These are phyloP conservation scores for Myathropa florea DNA, from an alignment of 2,888 invertebrate genomes.

Conservation along the genomic window DNA sequence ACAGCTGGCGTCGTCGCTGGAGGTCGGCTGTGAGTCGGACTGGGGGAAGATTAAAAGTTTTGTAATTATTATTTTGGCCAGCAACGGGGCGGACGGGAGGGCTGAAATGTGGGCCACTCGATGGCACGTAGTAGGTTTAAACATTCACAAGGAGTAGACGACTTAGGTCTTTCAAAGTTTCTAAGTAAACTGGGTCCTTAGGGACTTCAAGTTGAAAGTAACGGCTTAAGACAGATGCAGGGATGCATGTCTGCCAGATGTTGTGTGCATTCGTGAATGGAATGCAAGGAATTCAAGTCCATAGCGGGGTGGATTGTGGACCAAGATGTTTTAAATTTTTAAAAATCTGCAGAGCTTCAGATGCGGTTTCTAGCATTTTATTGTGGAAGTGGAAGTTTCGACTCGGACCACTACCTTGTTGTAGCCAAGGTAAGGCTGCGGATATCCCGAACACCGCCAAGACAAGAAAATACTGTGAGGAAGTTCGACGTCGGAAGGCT, in stretches of 20 bases:
- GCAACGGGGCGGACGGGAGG: background rate
- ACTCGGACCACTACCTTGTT: no score
- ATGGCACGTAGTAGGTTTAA: background rate
- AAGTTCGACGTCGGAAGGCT: no score
- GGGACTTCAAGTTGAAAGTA: background rate
- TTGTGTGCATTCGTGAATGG: background rate
- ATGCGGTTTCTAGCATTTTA: no score
- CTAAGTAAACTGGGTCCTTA: background rate
- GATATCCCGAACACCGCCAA: no score
- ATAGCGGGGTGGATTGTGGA: background rate
- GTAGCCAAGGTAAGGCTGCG: no score
- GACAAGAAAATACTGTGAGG: no score
- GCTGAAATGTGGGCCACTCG: background rate
- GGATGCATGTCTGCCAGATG: background rate
- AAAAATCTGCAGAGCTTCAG: background rate
- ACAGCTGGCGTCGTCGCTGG: constrained; percentile 35
- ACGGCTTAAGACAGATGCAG: background rate
- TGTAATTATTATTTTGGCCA: constrained; percentile 39
- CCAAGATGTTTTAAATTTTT: background rate
- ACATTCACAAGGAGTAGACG: background rate
- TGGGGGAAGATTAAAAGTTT: constrained; percentile 36
- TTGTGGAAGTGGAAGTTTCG: no score
- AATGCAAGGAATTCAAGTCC: background rate
- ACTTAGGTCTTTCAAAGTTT: background rate
- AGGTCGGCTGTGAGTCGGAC: background rate